A percentile compares a stretch with the other conserved stretches of the same genome.
These are phyloP conservation scores for Quadriops clusia DNA, from an alignment of 2,888 invertebrate genomes.

Conservation along the genomic window DNA sequence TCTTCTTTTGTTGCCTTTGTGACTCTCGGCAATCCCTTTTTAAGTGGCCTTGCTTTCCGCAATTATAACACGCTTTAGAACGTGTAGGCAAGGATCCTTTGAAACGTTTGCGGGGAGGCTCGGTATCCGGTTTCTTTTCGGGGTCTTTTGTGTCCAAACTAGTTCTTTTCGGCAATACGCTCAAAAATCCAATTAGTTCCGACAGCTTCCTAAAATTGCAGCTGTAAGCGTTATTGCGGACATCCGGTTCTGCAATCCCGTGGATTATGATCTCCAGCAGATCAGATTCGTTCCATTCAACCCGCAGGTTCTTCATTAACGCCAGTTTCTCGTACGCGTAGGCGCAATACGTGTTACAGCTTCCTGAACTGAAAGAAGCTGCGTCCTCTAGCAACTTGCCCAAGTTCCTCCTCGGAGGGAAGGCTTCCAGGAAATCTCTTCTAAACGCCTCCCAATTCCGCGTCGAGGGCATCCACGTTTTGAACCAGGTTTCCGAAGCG, in stretches of 20 bases:
- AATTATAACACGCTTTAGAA: no score
- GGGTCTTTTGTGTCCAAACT: no score
- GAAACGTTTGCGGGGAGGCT: no score
- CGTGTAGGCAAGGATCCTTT: no score
- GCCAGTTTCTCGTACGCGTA: constrained; percentile 18
- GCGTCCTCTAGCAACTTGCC: constrained; percentile 17
- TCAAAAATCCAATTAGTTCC: constrained; percentile 15
- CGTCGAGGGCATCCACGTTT: constrained; percentile 15
- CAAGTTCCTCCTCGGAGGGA: constrained; percentile 17
- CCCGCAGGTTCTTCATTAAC: constrained; percentile 17
- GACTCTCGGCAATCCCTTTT: no score
- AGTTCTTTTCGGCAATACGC: no score
- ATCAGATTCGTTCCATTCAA: constrained; percentile 16
- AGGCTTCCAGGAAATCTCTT: constrained; percentile 18
- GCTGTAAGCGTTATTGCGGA: constrained; percentile 10
- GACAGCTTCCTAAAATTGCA: constrained; percentile 11
- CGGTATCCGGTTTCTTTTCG: no score
- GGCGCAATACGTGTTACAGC: constrained; percentile 15
- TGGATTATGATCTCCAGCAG: constrained; percentile 16
- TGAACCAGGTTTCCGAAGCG: no score
- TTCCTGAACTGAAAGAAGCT: constrained; percentile 13
- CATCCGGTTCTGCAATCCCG: constrained; percentile 16
- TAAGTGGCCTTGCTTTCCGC: no score
- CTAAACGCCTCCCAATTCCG: constrained; percentile 17
- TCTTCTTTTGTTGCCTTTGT: no score